These are phyloP conservation scores for Rallus crepitans DNA, from an alignment of 2,797 vertebrate genomes.

Conservation along the genomic window DNA sequence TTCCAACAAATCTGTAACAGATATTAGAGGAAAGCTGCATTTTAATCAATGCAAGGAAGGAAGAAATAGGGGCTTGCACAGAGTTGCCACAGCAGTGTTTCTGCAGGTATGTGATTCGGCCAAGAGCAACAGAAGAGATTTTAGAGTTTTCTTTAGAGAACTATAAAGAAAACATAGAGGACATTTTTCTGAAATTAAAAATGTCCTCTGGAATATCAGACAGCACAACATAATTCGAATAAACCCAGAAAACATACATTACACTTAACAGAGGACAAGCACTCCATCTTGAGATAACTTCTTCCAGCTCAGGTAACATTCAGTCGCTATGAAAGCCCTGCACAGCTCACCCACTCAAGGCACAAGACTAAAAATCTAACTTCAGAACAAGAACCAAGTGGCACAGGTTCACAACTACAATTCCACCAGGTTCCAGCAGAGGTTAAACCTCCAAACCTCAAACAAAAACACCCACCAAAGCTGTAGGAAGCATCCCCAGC, in stretches of 20 bases:
- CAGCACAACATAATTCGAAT: neutral
- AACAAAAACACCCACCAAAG: conserved; percentile 31
- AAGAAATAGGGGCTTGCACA: neutral
- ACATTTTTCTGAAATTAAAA: neutral
- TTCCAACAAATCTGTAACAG: neutral
- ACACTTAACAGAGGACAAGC: rapidly evolving
- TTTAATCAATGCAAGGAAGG: neutral
- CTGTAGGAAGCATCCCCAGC: neutral
- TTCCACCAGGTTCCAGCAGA: conserved; percentile 43
- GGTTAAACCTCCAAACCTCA: conserved; percentile 48
- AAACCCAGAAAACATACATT: neutral
- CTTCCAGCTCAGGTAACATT: neutral
- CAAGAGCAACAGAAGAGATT: neutral
- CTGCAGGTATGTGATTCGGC: neutral
- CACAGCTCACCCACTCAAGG: conserved; percentile 13
- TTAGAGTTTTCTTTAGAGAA: neutral
- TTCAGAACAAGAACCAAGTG: conserved; percentile 44
- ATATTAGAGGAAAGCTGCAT: neutral
- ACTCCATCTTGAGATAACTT: neutral
- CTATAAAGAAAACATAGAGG: neutral
- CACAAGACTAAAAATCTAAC: conserved; percentile 22
- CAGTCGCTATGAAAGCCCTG: neutral
- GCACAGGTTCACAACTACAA: neutral
- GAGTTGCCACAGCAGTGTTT: neutral
- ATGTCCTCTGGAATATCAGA: neutral